Evolutionary conservation across 2,888 invertebrate genomes (phyloP).

Genomic region (Lasioglossum lativentre): DNA sequence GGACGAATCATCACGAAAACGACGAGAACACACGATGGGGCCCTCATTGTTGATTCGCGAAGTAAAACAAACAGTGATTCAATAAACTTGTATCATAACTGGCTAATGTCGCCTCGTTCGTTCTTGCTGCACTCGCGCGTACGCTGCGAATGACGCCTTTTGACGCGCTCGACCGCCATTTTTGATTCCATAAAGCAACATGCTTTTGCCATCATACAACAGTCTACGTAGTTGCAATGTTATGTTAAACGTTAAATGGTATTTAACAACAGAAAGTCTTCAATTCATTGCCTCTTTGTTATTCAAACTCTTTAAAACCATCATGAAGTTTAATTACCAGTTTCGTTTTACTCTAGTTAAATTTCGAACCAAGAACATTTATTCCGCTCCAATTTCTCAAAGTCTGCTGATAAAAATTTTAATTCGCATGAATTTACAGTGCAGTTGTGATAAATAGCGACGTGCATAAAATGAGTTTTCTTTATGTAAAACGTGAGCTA

Average conservation of each 20-base stretch:
- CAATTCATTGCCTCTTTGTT: neutral
- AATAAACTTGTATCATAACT: conserved; percentile 79
- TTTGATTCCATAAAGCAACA: neutral
- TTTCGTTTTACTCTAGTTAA: neutral
- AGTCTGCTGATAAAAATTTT: neutral
- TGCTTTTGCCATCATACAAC: neutral
- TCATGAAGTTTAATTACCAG: neutral
- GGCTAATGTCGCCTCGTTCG: conserved; percentile 24
- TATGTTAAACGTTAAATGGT: neutral
- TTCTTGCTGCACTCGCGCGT: neutral
- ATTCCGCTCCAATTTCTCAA: neutral
- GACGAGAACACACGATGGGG: conserved; percentile 60
- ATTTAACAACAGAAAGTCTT: neutral
- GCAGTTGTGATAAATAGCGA: neutral
- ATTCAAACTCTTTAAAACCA: neutral
- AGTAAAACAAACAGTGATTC: conserved; percentile 71
- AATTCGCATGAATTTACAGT: neutral
- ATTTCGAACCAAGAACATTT: neutral
- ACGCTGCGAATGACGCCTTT: neutral
- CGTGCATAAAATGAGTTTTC: neutral
- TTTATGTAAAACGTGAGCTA: neutral
- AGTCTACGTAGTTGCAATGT: neutral
- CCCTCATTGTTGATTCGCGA: conserved; percentile 75
- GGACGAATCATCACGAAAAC: conserved; percentile 10
- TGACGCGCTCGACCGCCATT: neutral